Base-by-base conservation (phyloP, 2,888 invertebrate genomes). In the Nysson spinosus region DNA sequence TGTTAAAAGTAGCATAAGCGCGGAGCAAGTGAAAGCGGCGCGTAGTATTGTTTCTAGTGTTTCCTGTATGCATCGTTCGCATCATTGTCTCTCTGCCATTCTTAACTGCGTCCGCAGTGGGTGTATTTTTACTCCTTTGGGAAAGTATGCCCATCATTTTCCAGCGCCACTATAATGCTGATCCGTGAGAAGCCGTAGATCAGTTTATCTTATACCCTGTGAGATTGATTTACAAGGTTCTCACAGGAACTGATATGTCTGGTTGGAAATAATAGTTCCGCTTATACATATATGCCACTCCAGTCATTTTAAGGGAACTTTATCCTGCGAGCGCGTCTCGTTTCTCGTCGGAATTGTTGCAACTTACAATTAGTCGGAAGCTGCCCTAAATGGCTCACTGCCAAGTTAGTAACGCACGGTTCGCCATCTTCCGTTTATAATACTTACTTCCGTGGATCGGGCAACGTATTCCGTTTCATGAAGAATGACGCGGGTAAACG, bases 401-500 rank as follows among this genome's bases (percentile, higher is more conserved):
- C 63, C 66, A 66, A 63, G 63, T 63, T 56, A 63, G 51, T 66
- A 49, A n/a, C n/a, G n/a, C 26, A 51, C 57, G 63, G 63, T 66
- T 66, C 63, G 63, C 52, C 44, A 46, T 52, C 66, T 39, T n/a
- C 56, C 39, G 56, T 44, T 52, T 63, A n/a, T n/a, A n/a, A n/a
- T 49, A 35, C 63, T 56, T 51, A 37, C 56, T 56, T 63, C 66
- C 56, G 56, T 17, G 40, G 30, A 28, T 16, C 37, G 20, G 37
- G 61, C 60, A 64, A 61, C 49, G 60, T 26, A 44, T 60, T 37
- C 32, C 5, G 11, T 4, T 35, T 22, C 35, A n/a, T 12, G 17
- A 12, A 30, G 12, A 34, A 51, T 35, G 7, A 12, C 9, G 5
- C 7, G 17, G 32, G 12, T 20, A 9, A 37, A 30, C 12, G 6